These are phyloP conservation scores for Mus spicilegus DNA, from an alignment of 2,113 vertebrate genomes.

Conservation along the genomic window DNA sequence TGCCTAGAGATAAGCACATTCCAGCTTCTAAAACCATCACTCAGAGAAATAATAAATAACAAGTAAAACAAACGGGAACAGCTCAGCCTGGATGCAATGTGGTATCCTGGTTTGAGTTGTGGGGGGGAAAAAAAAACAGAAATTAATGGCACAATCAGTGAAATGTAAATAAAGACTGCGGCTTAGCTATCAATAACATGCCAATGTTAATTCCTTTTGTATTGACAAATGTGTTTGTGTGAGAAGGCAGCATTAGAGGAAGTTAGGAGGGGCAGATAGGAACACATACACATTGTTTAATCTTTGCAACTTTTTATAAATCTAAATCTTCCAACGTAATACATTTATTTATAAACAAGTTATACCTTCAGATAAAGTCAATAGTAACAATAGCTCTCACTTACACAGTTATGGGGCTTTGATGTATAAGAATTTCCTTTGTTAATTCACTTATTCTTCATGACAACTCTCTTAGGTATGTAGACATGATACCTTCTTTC, in stretches of 20 bases:
- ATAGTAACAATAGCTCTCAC: background rate
- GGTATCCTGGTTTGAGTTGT: background rate
- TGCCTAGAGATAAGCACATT: background rate
- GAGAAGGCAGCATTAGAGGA: background rate
- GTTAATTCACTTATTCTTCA: background rate
- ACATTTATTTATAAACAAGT: background rate
- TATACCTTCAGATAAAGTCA: background rate
- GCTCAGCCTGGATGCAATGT: background rate
- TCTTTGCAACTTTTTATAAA: background rate
- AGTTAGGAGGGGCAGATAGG: background rate
- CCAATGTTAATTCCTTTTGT: background rate
- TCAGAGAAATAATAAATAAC: conserved; percentile 21
- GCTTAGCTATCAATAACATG: background rate
- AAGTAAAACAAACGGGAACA: background rate
- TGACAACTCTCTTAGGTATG: background rate
- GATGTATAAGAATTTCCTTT: background rate
- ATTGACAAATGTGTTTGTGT: background rate
- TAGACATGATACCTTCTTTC: background rate
- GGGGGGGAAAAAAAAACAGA: background rate
- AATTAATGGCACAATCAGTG: background rate
- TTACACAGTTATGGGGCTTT: background rate
- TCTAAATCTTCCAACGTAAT: conserved; percentile 19
- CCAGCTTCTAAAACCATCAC: background rate
- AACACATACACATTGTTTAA: background rate
- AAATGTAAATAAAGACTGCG: background rate